Base-by-base conservation (phyloP, 2,113 vertebrate genomes). In the Catagonus wagneri region DNA sequence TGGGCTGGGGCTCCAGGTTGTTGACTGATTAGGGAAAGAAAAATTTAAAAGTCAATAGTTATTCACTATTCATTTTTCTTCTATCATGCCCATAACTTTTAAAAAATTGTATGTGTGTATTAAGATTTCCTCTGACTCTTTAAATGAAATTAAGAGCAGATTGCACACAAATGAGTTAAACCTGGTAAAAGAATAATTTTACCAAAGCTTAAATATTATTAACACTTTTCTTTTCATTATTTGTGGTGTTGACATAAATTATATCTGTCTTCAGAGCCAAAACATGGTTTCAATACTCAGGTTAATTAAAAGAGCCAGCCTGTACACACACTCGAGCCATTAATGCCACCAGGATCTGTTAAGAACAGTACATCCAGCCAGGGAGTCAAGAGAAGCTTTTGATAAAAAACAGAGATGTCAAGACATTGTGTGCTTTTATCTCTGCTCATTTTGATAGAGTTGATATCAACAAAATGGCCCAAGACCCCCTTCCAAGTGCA, bases 181-280 rank as follows among this genome's bases (percentile, higher is more conserved):
- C 7, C 54, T 80, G 32, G 50, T 29, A 56, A 75, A 81, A 89
- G 11, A 75, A 72, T 78, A 39, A 39, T 94, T 7, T 85, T 75
- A 83, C 58, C 83, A 83, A 83, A 72, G 81, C 25, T 85, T 58
- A 76, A 44, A 44, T 44, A 50, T 75, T 94, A 93, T 80, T 94
- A 91, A 91, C 89, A 76, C 50, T 91, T 94, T 95, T 93, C 50
- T 91, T 94, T 95, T 93, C 32, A 75, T 79, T 34, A 75, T 91
- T 80, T 83, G 39, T 93, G 29, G 36, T 71, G 12, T n/a, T 9
- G 75, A 39, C 10, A 36, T 19, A 61, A 84, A 39, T 83, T 66
- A 56, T 12, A n/a, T 92, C 78, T 60, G 58, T 89, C 74, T 89
- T 74, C 63, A 58, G 19, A 69, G 60, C 50, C 1, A 65, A 89